These are phyloP conservation scores for Drosophila mercatorum DNA, from an alignment of 2,888 invertebrate genomes.

Conservation along the genomic window DNA sequence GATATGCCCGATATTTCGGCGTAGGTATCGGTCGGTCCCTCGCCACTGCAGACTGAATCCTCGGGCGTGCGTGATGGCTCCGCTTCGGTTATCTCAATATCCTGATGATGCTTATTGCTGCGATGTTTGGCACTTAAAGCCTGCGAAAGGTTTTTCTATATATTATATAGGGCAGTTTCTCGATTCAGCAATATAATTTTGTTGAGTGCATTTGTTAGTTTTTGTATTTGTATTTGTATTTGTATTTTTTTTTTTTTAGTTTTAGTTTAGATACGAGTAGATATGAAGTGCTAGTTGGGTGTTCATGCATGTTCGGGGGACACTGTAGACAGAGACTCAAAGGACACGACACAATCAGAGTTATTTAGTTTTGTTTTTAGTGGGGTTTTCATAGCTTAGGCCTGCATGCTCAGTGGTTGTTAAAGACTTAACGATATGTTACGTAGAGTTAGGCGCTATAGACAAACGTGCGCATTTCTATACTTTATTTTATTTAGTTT, in stretches of 20 bases:
- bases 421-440: conserved; percentile 41
- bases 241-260: conserved; percentile 1
- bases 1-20: conserved; percentile 85
- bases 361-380: conserved; percentile 14
- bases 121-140: conserved; percentile 91
- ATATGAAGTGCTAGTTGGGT: conserved; percentile 38
- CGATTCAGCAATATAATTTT: conserved; percentile 32
- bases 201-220: conserved; percentile 44
- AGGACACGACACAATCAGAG: conserved; percentile 31
- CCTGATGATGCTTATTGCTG: conserved; percentile 86
- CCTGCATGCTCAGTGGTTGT: conserved; percentile 45
- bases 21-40: conserved; percentile 89
- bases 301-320: conserved; percentile 44
- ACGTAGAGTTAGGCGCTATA: conserved; percentile 58
- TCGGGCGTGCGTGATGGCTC: conserved; percentile 95
- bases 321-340: conserved; percentile 38
- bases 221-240: background rate
- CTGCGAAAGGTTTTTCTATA: conserved; percentile 84
- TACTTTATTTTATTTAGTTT: conserved; percentile 7
- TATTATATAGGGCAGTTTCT: conserved; percentile 32
- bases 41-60: conserved; percentile 95
- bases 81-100: conserved; percentile 89
- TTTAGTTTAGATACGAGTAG: conserved; percentile 21
- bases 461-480: conserved; percentile 68
- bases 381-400: conserved; percentile 26